phyloP scores from a whole-genome alignment of 2,797 vertebrate species.

The Gadopsis marmoratus region DNA sequence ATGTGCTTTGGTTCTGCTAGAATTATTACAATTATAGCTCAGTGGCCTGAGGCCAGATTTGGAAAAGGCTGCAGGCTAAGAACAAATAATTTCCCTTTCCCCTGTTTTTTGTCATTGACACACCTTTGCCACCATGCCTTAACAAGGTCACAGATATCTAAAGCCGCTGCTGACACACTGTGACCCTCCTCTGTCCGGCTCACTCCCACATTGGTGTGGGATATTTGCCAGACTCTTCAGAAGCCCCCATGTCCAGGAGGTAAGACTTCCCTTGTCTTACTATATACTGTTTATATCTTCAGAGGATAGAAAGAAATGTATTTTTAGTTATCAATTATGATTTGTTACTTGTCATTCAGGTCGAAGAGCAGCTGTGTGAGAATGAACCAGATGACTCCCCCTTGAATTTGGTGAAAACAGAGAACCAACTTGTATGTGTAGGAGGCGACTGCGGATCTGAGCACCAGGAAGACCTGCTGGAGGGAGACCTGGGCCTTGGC shows the following conservation, averaged over 20 bases:
- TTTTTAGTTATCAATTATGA: background rate
- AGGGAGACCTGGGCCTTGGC: slow-evolving; percentile 89
- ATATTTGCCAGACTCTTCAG: slow-evolving; percentile 84
- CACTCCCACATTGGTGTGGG: slow-evolving; percentile 84
- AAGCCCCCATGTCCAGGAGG: slow-evolving; percentile 79
- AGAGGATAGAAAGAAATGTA: background rate
- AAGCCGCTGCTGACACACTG: slow-evolving; percentile 88
- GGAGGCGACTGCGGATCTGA: slow-evolving; percentile 36
- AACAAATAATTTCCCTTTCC: background rate
- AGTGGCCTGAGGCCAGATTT: slow-evolving; percentile 16
- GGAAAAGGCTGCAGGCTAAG: slow-evolving; percentile 25
- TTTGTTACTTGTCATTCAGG: slow-evolving; percentile 35
- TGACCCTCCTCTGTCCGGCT: slow-evolving; percentile 86
- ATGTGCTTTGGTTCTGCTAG: slow-evolving; percentile 23
- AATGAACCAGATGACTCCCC: slow-evolving; percentile 72
- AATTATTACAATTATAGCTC: slow-evolving; percentile 9
- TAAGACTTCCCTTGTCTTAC: slow-evolving; percentile 69
- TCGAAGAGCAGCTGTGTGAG: slow-evolving; percentile 82
- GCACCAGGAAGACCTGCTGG: slow-evolving; percentile 85
- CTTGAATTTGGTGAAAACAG: slow-evolving; percentile 74
- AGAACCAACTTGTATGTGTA: slow-evolving; percentile 36
- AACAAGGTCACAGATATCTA: slow-evolving; percentile 84
- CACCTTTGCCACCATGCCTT: slow-evolving; percentile 35
- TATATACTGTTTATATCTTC: background rate
- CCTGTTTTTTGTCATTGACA: background rate